Evolutionary conservation across 2,888 invertebrate genomes (phyloP).

Genomic region (Pandemis cinnamomeana): DNA sequence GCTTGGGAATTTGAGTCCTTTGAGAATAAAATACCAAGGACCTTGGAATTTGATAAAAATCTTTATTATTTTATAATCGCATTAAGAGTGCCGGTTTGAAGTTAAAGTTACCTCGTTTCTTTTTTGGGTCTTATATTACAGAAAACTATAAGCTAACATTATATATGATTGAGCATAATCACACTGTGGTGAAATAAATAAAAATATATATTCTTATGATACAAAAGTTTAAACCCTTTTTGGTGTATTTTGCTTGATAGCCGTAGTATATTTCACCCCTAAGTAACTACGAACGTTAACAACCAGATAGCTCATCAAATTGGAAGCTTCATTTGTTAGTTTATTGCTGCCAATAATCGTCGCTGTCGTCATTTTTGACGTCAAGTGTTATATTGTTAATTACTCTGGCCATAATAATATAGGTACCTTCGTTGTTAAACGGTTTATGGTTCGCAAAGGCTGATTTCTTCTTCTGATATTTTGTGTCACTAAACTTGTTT

Average conservation of each 20-base stretch:
- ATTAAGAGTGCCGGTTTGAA: background rate
- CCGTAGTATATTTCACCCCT: background rate
- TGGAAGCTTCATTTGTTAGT: conserved; percentile 46
- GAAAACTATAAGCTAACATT: too few relatives aligned
- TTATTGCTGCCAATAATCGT: conserved; percentile 56
- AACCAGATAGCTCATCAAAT: conserved; percentile 29
- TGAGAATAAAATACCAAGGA: conserved; percentile 13
- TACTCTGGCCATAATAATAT: conserved; percentile 41
- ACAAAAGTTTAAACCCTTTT: background rate
- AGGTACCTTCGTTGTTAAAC: conserved; percentile 29
- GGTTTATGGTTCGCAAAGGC: conserved; percentile 24
- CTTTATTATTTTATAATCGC: background rate
- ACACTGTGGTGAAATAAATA: too few relatives aligned
- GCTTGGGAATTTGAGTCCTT: conserved; percentile 21
- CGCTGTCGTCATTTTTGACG: conserved; percentile 55
- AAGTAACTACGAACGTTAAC: conserved; percentile 22
- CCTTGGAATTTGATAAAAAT: background rate
- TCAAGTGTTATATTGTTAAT: conserved; percentile 47
- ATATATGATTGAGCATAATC: too few relatives aligned
- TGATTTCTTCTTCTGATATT: background rate
- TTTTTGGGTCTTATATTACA: too few relatives aligned
- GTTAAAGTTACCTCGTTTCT: background rate
- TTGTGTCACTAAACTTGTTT: background rate
- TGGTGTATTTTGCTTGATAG: background rate
- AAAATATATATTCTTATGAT: background rate